phyloP scores from a whole-genome alignment of 2,113 vertebrate genomes.

The Leptosomus discolor region DNA sequence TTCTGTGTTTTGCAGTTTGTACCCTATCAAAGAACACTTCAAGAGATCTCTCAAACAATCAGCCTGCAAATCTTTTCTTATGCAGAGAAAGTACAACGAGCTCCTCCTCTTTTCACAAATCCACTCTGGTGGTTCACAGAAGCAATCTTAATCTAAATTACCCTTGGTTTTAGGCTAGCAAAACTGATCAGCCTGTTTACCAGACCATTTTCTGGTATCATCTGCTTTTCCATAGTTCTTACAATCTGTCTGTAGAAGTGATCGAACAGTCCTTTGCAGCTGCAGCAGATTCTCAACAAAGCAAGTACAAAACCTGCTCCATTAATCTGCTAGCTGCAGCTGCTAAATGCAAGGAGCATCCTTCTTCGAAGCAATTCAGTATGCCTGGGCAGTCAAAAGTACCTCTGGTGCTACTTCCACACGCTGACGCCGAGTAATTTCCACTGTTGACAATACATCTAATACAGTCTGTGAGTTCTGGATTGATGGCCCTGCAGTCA shows the following conservation, averaged over 20 bases:
- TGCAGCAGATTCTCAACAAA: not conserved
- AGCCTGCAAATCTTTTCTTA: not conserved
- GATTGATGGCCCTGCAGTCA: fast-evolving
- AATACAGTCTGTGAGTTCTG: not conserved
- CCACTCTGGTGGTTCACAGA: not conserved
- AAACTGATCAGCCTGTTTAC: not conserved
- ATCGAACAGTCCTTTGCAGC: not conserved
- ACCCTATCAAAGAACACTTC: not conserved
- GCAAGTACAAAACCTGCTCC: not conserved
- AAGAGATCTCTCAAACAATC: not conserved
- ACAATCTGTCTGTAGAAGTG: not conserved
- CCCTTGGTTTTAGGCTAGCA: not conserved
- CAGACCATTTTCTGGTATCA: not conserved
- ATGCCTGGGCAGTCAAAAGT: not conserved
- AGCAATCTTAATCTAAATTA: not conserved
- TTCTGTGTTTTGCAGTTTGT: not conserved
- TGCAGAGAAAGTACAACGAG: not conserved
- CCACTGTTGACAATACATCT: not conserved
- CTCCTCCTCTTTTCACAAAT: not conserved
- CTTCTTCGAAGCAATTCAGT: not conserved
- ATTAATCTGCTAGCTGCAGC: not conserved
- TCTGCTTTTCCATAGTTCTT: not conserved
- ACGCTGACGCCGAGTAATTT: not conserved
- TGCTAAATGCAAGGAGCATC: not conserved
- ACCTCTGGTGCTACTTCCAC: not conserved